These are phyloP conservation scores for Saxicola maurus DNA, from an alignment of 2,797 vertebrate species.

Conservation along the genomic window DNA sequence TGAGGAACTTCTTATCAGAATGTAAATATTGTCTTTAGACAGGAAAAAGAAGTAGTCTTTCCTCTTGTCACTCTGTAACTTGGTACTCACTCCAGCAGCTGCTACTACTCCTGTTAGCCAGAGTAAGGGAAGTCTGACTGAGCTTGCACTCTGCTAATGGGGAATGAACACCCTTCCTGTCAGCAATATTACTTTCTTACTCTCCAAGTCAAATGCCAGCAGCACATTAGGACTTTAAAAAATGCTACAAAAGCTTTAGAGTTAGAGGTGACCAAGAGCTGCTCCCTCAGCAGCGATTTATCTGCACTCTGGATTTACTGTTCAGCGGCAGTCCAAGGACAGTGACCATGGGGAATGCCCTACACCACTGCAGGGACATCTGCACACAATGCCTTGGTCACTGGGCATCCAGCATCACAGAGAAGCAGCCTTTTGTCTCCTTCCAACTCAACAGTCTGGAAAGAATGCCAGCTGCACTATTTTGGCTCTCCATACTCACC, in stretches of 20 bases:
- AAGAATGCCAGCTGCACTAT: not conserved
- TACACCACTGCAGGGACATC: not conserved
- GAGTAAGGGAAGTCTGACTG: not conserved
- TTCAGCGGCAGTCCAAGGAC: not conserved
- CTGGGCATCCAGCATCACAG: not conserved
- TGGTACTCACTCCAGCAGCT: not conserved
- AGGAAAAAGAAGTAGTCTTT: not conserved
- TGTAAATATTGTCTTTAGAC: not conserved
- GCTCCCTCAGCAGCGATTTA: not conserved
- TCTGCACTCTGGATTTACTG: not conserved
- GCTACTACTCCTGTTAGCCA: not conserved
- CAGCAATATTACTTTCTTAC: not conserved
- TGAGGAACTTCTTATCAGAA: not conserved
- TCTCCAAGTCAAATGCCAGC: not conserved
- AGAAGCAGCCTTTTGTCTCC: not conserved
- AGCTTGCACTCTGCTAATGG: not conserved
- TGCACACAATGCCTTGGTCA: accelerated
- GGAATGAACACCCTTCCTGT: not conserved
- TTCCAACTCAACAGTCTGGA: not conserved
- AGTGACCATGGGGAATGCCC: not conserved
- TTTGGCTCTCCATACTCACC: not conserved
- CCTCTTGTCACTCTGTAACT: not conserved
- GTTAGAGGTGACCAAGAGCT: not conserved
- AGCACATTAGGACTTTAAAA: not conserved
- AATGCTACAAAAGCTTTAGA: not conserved